phyloP scores from a whole-genome alignment of 2,797 vertebrate species.

The Neostethus bicornis region DNA sequence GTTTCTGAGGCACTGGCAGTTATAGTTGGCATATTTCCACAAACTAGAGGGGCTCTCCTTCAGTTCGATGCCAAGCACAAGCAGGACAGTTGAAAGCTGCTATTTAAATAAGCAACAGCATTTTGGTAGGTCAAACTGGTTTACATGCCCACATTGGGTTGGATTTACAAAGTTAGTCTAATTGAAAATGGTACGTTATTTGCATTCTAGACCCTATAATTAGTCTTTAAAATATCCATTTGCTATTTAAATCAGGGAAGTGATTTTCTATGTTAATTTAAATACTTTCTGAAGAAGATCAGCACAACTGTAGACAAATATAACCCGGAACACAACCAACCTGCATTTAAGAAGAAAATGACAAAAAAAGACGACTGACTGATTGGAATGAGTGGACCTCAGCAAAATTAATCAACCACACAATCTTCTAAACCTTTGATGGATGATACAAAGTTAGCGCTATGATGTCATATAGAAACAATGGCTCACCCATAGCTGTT shows the following conservation, averaged over 20 bases:
- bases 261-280: background rate
- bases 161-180: too few species aligned
- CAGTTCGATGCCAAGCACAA: too few species aligned
- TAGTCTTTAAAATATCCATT: background rate
- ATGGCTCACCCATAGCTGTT: constrained; percentile 50
- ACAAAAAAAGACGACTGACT: constrained; percentile 29
- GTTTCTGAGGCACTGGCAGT: too few species aligned
- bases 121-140: too few species aligned
- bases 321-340: background rate
- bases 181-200: too few species aligned
- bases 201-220: too few species aligned
- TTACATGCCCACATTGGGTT: too few species aligned
- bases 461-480: constrained; percentile 58
- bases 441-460: constrained; percentile 61
- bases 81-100: too few species aligned
- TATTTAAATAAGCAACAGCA: too few species aligned
- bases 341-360: constrained; percentile 16
- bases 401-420: constrained; percentile 33
- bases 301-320: background rate
- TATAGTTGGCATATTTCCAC: too few species aligned
- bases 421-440: constrained; percentile 59
- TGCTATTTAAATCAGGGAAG: background rate
- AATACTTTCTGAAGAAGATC: background rate
- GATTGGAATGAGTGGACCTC: constrained; percentile 33
- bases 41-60: too few species aligned